Percentiles rank a stretch among this genome's conserved stretches.
Evolutionary conservation across 1,140 invertebrate genomes (phyloP).

Genomic region (Tribolium madens): DNA sequence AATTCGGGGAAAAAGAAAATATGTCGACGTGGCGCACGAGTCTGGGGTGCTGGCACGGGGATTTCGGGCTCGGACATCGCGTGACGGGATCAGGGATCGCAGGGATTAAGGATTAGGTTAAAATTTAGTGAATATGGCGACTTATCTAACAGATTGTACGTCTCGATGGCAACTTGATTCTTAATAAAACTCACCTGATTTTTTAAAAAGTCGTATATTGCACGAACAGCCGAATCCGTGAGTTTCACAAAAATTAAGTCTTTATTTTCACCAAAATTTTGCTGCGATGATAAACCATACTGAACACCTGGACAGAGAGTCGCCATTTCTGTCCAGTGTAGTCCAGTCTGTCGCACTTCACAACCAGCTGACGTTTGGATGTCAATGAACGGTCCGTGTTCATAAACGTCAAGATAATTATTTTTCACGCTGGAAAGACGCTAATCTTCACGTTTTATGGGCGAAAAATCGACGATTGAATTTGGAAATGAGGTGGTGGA

Average conservation of each 20-base stretch:
- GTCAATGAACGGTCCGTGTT: slow-evolving; percentile 53
- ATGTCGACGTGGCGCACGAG: slow-evolving; percentile 63
- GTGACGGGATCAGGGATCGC: slow-evolving; percentile 1
- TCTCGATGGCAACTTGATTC: neutral
- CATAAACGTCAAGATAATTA: slow-evolving; percentile 47
- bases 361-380: slow-evolving; percentile 64
- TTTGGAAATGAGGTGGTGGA: neutral
- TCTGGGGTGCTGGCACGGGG: neutral
- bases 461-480: neutral
- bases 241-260: slow-evolving; percentile 94
- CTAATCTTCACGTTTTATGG: neutral
- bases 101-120: slow-evolving; percentile 63
- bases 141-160: slow-evolving; percentile 61
- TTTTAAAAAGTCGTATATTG: slow-evolving; percentile 89
- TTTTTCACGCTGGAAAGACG: neutral
- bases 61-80: neutral
- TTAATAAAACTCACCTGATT: slow-evolving; percentile 81
- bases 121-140: slow-evolving; percentile 66
- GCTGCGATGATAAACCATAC: slow-evolving; percentile 94
- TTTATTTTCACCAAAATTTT: slow-evolving; percentile 87
- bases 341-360: slow-evolving; percentile 53
- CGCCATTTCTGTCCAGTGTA: slow-evolving; percentile 81
- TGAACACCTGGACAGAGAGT: slow-evolving; percentile 93
- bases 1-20: slow-evolving; percentile 53
- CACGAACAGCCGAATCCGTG: slow-evolving; percentile 91